A percentile compares a stretch with the other conserved stretches of the same genome.
Evolutionary conservation across 2,113 vertebrate species (phyloP).

Genomic region (Columbina picui): DNA sequence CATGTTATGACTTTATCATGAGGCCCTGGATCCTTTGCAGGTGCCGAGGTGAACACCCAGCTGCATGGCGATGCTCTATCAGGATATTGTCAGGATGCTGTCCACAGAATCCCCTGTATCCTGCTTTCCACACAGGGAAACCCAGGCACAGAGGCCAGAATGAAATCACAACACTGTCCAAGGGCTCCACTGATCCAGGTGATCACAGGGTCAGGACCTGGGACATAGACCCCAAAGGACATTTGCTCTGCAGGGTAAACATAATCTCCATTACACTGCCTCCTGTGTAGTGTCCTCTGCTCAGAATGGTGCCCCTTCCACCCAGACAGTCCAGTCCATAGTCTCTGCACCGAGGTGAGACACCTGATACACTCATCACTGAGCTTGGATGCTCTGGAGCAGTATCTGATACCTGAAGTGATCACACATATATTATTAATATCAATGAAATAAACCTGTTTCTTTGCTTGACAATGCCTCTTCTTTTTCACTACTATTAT

Average conservation of each 20-base stretch:
- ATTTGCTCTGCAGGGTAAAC: neutral
- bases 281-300: neutral
- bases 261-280: neutral
- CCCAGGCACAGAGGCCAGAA: neutral
- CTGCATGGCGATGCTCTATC: neutral
- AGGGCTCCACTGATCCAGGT: neutral
- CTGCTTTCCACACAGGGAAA: neutral
- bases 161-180: neutral
- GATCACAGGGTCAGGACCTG: neutral
- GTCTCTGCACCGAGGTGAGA: neutral
- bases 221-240: neutral
- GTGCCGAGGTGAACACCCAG: neutral
- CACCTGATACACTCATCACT: neutral
- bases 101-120: neutral
- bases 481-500: neutral
- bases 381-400: neutral
- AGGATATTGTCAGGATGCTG: no score
- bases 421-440: neutral
- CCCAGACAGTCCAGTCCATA: no score
- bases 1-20: rapidly evolving
- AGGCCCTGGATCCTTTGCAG: neutral
- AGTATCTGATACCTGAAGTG: neutral
- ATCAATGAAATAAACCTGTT: neutral
- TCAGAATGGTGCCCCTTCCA: neutral
- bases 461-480: neutral